Evolutionary conservation across 2,113 vertebrate genomes (phyloP).

Genomic region (Crotalus horridus): DNA sequence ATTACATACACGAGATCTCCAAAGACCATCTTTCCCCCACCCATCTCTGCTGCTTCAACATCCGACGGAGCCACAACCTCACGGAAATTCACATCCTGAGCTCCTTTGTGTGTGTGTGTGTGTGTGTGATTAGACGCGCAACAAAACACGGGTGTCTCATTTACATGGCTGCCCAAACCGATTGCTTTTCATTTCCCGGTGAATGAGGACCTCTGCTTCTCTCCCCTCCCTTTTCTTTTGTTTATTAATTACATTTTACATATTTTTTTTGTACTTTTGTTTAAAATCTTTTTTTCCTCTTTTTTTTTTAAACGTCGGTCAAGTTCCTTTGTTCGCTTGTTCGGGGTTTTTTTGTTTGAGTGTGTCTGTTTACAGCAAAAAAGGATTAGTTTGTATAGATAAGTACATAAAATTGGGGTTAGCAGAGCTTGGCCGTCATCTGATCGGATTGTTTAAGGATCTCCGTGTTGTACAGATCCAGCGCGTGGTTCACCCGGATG

Average conservation of each 20-base stretch:
- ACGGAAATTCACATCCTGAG: conserved; percentile 71
- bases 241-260: conserved; percentile 95
- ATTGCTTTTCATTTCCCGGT: conserved; percentile 69
- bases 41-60: conserved; percentile 51
- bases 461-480: conserved; percentile 99
- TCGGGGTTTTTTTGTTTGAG: not conserved
- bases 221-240: conserved; percentile 51
- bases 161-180: conserved; percentile 70
- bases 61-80: conserved; percentile 58
- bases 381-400: conserved; percentile 59
- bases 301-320: conserved; percentile 39
- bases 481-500: conserved; percentile 94
- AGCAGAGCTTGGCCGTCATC: conserved; percentile 98
- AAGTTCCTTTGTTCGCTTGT: conserved; percentile 23
- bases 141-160: conserved; percentile 89
- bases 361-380: conserved; percentile 65
- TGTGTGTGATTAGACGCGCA: conserved; percentile 81
- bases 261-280: conserved; percentile 47
- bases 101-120: not conserved
- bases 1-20: conserved; percentile 56
- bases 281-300: conserved; percentile 29
- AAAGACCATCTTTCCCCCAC: conserved; percentile 29
- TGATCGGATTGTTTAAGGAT: conserved; percentile 98
- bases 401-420: conserved; percentile 67
- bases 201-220: conserved; percentile 64